phyloP scores from a whole-genome alignment of 2,888 invertebrate species.

The Dascillus cervinus region DNA sequence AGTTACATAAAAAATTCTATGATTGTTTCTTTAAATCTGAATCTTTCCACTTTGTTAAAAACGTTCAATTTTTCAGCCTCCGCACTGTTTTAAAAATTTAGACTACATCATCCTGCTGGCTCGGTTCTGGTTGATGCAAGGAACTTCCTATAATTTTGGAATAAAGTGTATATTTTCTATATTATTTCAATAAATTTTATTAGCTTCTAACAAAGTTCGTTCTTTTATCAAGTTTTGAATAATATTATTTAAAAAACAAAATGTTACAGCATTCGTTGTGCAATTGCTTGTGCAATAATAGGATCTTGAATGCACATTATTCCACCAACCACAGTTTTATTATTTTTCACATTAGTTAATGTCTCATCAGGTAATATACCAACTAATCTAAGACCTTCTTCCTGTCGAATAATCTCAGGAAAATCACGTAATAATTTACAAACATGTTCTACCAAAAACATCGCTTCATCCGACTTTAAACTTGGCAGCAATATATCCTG shows the following conservation, averaged over 20 bases:
- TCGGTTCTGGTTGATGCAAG: constrained; percentile 2
- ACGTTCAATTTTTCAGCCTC: constrained; percentile 31
- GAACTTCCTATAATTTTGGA: too few species aligned
- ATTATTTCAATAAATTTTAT: neutral
- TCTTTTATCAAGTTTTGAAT: neutral
- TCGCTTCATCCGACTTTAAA: constrained; percentile 20
- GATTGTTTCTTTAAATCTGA: too few species aligned
- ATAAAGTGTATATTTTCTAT: too few species aligned
- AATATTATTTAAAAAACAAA: constrained; percentile 4
- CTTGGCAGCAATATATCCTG: constrained; percentile 15
- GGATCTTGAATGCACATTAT: constrained; percentile 29
- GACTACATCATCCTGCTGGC: neutral
- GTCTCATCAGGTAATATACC: constrained; percentile 28
- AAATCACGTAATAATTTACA: constrained; percentile 29
- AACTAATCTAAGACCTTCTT: constrained; percentile 30
- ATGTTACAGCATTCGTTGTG: constrained; percentile 20
- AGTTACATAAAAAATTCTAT: too few species aligned
- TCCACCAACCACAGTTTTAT: constrained; percentile 29
- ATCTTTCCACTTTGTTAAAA: too few species aligned
- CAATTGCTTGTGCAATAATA: constrained; percentile 28
- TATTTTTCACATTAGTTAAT: constrained; percentile 23
- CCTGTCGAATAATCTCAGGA: constrained; percentile 24
- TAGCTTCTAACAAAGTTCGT: neutral
- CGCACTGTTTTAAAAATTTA: constrained; percentile 33
- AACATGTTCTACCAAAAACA: constrained; percentile 24